Evolutionary conservation across 92 coral and sea anemone species (phyloP), one percentile per base, ranked within the genome.

Genomic region (Zoanthus gigantus): DNA sequence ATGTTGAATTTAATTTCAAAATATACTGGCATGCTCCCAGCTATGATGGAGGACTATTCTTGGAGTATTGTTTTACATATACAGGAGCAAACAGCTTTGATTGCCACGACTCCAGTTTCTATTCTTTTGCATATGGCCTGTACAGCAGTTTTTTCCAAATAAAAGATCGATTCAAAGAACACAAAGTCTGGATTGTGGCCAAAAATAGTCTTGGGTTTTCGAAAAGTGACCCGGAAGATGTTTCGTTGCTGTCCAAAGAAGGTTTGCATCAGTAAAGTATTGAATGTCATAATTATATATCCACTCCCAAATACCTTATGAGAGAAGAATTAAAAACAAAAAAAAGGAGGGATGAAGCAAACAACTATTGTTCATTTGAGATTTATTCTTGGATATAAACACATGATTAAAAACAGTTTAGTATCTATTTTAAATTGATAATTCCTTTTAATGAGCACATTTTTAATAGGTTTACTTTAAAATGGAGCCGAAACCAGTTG

Each of bases 21-120:
- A 0, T 81, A 6, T 81, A 65, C 75, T 81, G 85, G 85, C 10
- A 17, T 1, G 75, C 85, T 28, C 74, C 75, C 12, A 47, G 45
- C 14, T 81, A 81, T 48, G 74, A 16, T 81, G 85, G 85, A 66
- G 85, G 85, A 23, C 63, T 81, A 0, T 57, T 57, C 7, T 23
- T 81, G 28, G 31, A 23, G 23, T 81, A 81, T 45, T 65, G 28
- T 15, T 54, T 77, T 0, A 53, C 28, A 45, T 16, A 53, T 31
- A 18, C 17, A 30, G 44, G 30, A 9, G 30, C 45, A 17, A 10
- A 28, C 9, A 32, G 53, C 6, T 53, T 61, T 29, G 16, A 11
- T 10, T 30, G 12, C 13, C 31, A 4, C 5, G n/a, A 6, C 30
- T 17, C 60, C 23, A 77, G 61, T 31, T 30, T 18, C 30, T 29